phyloP scores from a whole-genome alignment of 1,140 invertebrate species.

The Drosophila gunungcola region DNA sequence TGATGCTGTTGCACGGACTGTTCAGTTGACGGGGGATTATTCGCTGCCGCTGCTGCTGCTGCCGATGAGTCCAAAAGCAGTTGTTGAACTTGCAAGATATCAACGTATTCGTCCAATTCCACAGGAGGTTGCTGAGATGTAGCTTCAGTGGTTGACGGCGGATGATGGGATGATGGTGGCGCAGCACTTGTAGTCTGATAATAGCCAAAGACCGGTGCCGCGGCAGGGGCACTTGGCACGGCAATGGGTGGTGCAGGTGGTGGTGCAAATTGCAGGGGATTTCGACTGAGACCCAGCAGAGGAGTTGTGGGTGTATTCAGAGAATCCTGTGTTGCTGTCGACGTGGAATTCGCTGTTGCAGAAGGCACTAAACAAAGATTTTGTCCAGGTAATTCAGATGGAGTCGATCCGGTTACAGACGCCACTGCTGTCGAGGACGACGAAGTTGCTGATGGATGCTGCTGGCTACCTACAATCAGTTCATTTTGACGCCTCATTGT shows the following conservation, averaged over 20 bases:
- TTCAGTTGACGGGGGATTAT: conserved; percentile 19
- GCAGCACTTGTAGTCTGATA: conserved; percentile 47
- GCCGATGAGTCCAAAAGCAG: conserved; percentile 85
- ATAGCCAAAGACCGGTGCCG: conserved; percentile 48
- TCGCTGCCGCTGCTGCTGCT: conserved; percentile 52
- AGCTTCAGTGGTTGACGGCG: conserved; percentile 1
- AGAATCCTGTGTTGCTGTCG: conserved; percentile 63
- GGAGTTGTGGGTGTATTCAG: conserved; percentile 79
- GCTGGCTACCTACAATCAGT: conserved; percentile 72
- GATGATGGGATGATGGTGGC: conserved; percentile 14
- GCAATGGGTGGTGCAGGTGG: conserved; percentile 58
- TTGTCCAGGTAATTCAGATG: conserved; percentile 13
- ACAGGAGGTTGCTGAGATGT: conserved; percentile 15
- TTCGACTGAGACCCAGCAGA: conserved; percentile 60
- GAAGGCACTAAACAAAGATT: conserved; percentile 37
- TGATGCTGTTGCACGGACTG: conserved; percentile 27
- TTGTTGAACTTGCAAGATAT: conserved; percentile 86
- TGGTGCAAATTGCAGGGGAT: conserved; percentile 69
- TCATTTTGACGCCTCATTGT: conserved; percentile 85
- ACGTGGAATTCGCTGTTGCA: conserved; percentile 8
- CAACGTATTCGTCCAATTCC: conserved; percentile 86
- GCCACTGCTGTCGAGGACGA: conserved; percentile 4
- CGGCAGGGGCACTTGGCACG: conserved; percentile 17
- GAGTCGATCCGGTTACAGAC: neutral
- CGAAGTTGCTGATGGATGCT: conserved; percentile 56